Evolutionary conservation across 2,888 invertebrate genomes (phyloP).

Genomic region (Gandaritis pyraliata): DNA sequence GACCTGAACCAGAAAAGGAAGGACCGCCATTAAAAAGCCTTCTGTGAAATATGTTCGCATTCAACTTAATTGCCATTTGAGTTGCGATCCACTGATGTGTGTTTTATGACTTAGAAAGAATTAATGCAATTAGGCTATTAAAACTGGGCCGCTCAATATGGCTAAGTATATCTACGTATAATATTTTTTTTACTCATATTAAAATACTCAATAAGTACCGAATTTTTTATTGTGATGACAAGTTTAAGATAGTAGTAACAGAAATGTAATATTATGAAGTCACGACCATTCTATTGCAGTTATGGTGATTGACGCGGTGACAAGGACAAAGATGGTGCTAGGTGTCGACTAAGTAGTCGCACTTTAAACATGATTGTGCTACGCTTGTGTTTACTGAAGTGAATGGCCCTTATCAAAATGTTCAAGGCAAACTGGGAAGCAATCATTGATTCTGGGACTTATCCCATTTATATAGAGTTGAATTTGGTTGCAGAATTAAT

Average conservation of each 20-base stretch:
- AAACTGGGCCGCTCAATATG: background rate
- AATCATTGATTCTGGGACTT: slow-evolving; percentile 50
- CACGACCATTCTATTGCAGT: background rate
- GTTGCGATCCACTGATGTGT: slow-evolving; percentile 29
- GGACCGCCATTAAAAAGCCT: slow-evolving; percentile 29
- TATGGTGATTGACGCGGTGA: slow-evolving; percentile 8
- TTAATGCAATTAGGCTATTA: too few relatives aligned
- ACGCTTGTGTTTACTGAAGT: slow-evolving; percentile 47
- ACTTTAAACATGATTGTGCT: slow-evolving; percentile 30
- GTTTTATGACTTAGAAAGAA: slow-evolving; percentile 25
- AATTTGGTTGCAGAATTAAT: slow-evolving; percentile 41
- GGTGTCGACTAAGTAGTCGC: slow-evolving; percentile 25
- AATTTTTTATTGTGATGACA: too few relatives aligned
- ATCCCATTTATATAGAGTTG: slow-evolving; percentile 52
- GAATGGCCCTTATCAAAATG: slow-evolving; percentile 71
- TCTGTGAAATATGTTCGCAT: slow-evolving; percentile 32
- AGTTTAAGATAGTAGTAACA: too few relatives aligned
- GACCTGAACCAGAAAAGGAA: slow-evolving; percentile 29
- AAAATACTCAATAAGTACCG: too few relatives aligned
- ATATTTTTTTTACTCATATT: background rate
- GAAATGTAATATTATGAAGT: too few relatives aligned
- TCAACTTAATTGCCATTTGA: slow-evolving; percentile 29
- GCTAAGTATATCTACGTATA: too few relatives aligned
- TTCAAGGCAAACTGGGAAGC: slow-evolving; percentile 75
- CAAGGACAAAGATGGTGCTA: slow-evolving; percentile 25